Evolutionary conservation across 2,113 vertebrate genomes (phyloP), one percentile per base, ranked within the genome.

Genomic region (Anarhynchus alexandrinus): DNA sequence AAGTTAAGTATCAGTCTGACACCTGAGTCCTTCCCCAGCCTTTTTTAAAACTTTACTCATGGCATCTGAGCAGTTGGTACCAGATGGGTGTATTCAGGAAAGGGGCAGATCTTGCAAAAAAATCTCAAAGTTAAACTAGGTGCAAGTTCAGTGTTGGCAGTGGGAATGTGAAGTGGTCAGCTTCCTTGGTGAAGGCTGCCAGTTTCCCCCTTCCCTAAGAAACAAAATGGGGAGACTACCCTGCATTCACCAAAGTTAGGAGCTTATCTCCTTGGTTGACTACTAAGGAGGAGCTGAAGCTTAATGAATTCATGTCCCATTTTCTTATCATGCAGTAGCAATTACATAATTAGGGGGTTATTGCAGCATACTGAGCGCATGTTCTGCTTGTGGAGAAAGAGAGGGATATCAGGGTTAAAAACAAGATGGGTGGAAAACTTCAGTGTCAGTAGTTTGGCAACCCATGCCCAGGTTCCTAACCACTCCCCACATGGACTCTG

Each of bases 291-390:
- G 74, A 93, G 43, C 71, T 92, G 86, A 61, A 82, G 36, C 47
- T 91, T 93, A 84, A 95, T 85, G 52, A 94, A 95, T 94, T 91
- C 72, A 20, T 82, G 84, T 82, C 84, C 66, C 26, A 27, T 83
- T 96, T 96, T 82, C 73, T 93, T 94, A 87, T 70, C 55, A 9
- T 72, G 74, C 49, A 89, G 87, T 45, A 87, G 67, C 61, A 80
- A 57, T 94, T 90, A 79, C 57, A 15, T 93, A 91, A 90, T 85
- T 47, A 64, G 43, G 74, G 78, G 81, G 76, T 95, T 91, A 69
- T 78, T 94, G 91, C 87, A 89, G 80, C 61, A 71, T 27, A 76
- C 30, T 0, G 1, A 82, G 71, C 78, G 61, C 2, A 0, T 32
- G 27, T 69, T 74, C 84, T 64, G 34, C 22, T 82, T 0, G 0